Conservation (phyloP, 2,888 invertebrate species). For the Rotaria sp. region DNA sequence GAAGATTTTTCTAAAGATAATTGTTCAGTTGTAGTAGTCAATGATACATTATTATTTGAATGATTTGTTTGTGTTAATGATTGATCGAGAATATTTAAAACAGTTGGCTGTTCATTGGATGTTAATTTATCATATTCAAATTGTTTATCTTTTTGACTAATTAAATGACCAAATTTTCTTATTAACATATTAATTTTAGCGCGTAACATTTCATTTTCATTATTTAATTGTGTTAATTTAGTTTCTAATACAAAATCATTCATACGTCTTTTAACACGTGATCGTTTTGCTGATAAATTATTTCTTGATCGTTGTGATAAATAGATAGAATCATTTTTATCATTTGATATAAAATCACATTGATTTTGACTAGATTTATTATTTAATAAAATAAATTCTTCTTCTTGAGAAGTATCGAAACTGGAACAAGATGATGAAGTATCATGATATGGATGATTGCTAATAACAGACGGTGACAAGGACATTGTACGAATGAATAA, state of each 20-base stretch:
- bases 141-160: neutral
- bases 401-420: neutral
- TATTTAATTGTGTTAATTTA: slow-evolving; percentile 1
- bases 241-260: slow-evolving; percentile 17
- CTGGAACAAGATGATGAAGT: neutral
- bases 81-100: neutral
- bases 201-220: neutral
- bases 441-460: neutral
- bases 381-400: neutral
- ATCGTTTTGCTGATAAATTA: neutral
- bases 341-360: neutral
- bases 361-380: neutral
- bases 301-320: neutral
- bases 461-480: neutral
- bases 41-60: too few relatives aligned
- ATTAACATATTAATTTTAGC: slow-evolving; percentile 17
- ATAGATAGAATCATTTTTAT: neutral
- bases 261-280: slow-evolving; percentile 9
- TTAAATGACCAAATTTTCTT: slow-evolving; percentile 3
- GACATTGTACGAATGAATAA: neutral
- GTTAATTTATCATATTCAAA: neutral
- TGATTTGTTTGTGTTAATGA: neutral
- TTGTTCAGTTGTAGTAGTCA: neutral
- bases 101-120: neutral
- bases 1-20: neutral